Conservation (phyloP, 2,797 vertebrate species). For the Pterois miles region DNA sequence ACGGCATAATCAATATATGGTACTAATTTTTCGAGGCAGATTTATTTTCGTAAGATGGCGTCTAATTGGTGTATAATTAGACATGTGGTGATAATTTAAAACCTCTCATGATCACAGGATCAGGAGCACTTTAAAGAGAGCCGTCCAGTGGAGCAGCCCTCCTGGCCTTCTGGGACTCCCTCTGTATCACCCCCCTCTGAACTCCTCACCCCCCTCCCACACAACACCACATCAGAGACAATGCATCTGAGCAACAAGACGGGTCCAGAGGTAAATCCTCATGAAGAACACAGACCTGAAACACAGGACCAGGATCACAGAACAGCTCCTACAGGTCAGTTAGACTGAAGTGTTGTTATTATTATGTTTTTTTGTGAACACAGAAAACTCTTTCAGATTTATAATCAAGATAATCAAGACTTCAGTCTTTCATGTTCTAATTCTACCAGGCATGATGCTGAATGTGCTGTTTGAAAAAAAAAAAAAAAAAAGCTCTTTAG, state of each 20-base stretch:
- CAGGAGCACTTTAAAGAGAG: slow-evolving; percentile 10
- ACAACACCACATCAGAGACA: not conserved
- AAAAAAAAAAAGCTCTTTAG: too few relatives aligned
- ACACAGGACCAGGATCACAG: not conserved
- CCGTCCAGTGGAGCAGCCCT: not conserved
- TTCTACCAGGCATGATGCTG: too few relatives aligned
- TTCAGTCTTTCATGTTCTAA: too few relatives aligned
- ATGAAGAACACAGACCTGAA: not conserved
- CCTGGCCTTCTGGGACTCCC: not conserved
- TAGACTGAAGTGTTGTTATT: too few relatives aligned
- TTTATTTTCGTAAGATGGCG: not conserved
- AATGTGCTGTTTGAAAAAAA: too few relatives aligned
- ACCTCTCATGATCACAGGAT: slow-evolving; percentile 5
- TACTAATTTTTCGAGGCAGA: not conserved
- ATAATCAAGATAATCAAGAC: too few relatives aligned
- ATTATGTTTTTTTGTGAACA: not conserved
- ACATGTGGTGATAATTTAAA: not conserved
- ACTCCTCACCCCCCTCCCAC: not conserved
- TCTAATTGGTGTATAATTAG: not conserved
- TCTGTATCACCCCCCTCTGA: not conserved
- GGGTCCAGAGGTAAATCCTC: not conserved
- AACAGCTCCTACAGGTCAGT: not conserved
- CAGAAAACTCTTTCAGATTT: too few relatives aligned
- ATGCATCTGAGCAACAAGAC: not conserved
- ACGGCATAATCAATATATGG: not conserved